A percentile compares a stretch with the other conserved stretches of the same genome.
Evolutionary conservation across 2,113 vertebrate genomes (phyloP).

Genomic region (Speoplatyrhinus poulsoni): DNA sequence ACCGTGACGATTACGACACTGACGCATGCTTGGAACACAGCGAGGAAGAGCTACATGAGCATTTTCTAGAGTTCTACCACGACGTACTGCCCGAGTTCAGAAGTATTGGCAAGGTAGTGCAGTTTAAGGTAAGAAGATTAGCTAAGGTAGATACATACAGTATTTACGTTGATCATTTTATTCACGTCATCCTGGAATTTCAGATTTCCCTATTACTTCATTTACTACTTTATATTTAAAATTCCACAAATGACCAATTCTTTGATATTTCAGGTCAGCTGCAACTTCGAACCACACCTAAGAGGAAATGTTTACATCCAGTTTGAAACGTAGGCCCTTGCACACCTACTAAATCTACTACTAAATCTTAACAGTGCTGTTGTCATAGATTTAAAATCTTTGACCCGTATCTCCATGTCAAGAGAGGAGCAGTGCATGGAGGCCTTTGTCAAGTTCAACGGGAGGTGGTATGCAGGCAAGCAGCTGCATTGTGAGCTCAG

Average conservation of each 20-base stretch:
- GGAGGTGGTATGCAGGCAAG: constrained; percentile 92
- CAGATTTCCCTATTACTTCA: too few species aligned
- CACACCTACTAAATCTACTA: not conserved
- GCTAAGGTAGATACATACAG: not conserved
- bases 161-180: too few species aligned
- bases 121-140: constrained; percentile 87
- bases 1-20: constrained; percentile 91
- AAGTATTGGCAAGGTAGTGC: constrained; percentile 88
- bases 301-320: constrained; percentile 97
- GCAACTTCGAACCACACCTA: constrained; percentile 94
- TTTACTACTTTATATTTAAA: too few species aligned
- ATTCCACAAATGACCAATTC: not conserved
- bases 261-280: constrained; percentile 84
- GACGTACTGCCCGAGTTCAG: constrained; percentile 93
- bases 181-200: too few species aligned
- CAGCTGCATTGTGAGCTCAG: constrained; percentile 96
- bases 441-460: constrained; percentile 90
- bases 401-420: constrained; percentile 6
- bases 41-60: constrained; percentile 92
- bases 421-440: constrained; percentile 94
- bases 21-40: constrained; percentile 93
- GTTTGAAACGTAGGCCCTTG: constrained; percentile 88
- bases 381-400: not conserved
- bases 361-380: not conserved
- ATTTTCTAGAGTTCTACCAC: constrained; percentile 94